Evolutionary conservation across 1,140 invertebrate genomes (phyloP).

Genomic region (Aphis gossypii): DNA sequence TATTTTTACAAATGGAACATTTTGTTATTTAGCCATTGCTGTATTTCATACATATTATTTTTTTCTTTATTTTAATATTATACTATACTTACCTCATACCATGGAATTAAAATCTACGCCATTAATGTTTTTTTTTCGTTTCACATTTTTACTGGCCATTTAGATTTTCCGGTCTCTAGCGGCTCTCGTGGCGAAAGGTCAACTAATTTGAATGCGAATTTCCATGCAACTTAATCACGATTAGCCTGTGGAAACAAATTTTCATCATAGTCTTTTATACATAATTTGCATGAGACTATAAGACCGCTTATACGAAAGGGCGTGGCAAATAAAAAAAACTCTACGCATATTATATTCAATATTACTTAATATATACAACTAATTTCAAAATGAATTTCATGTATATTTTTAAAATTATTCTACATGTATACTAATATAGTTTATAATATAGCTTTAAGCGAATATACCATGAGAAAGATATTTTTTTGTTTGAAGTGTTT

Average conservation of each 20-base stretch:
- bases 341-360: neutral
- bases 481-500: neutral
- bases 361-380: constrained; percentile 7
- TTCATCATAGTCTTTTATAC: constrained; percentile 20
- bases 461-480: neutral
- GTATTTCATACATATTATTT: constrained; percentile 2
- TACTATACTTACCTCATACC: constrained; percentile 27
- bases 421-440: neutral
- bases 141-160: constrained; percentile 45
- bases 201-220: constrained; percentile 48
- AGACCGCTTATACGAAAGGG: neutral
- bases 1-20: constrained; percentile 52
- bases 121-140: constrained; percentile 45
- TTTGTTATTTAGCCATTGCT: constrained; percentile 40
- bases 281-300: constrained; percentile 18
- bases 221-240: constrained; percentile 52
- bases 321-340: neutral
- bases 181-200: constrained; percentile 41
- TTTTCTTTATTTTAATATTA: neutral
- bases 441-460: neutral
- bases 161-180: constrained; percentile 49
- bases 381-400: constrained; percentile 23
- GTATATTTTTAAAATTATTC: neutral
- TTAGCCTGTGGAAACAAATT: constrained; percentile 37
- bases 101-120: constrained; percentile 46